These are phyloP conservation scores for Nomada lathburiana DNA, from an alignment of 2,888 invertebrate species.

Conservation along the genomic window DNA sequence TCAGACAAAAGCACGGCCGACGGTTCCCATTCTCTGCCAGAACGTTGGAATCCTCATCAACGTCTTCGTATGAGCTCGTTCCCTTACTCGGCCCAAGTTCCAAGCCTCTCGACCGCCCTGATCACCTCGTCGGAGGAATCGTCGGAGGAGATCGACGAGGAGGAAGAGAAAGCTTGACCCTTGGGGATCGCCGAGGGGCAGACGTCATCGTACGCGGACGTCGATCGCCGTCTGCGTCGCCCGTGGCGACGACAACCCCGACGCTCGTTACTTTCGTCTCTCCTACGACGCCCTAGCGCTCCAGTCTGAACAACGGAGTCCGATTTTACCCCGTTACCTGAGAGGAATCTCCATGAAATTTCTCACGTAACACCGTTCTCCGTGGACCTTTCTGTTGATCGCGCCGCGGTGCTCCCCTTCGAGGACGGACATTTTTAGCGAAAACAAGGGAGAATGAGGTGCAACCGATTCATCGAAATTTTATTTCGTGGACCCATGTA, in stretches of 20 bases:
- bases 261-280: conserved; percentile 77
- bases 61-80: conserved; percentile 78
- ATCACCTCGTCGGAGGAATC: conserved; percentile 88
- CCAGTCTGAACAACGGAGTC: conserved; percentile 73
- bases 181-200: conserved; percentile 74
- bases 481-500: background rate
- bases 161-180: conserved; percentile 78
- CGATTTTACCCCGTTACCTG: background rate
- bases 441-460: background rate
- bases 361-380: background rate
- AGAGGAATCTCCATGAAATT: background rate
- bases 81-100: conserved; percentile 85
- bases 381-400: conserved; percentile 6
- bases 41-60: conserved; percentile 79
- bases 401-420: conserved; percentile 6
- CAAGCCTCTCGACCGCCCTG: conserved; percentile 87
- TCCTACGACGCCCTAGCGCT: conserved; percentile 80
- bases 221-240: conserved; percentile 71
- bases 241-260: conserved; percentile 72
- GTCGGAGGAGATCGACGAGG: conserved; percentile 82
- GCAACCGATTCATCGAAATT: background rate
- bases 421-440: conserved; percentile 7
- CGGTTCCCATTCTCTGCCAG: conserved; percentile 80
- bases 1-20: conserved; percentile 79
- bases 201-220: conserved; percentile 74